Base-by-base conservation (phyloP, 2,113 vertebrate species). In the Platichthys stellatus region DNA sequence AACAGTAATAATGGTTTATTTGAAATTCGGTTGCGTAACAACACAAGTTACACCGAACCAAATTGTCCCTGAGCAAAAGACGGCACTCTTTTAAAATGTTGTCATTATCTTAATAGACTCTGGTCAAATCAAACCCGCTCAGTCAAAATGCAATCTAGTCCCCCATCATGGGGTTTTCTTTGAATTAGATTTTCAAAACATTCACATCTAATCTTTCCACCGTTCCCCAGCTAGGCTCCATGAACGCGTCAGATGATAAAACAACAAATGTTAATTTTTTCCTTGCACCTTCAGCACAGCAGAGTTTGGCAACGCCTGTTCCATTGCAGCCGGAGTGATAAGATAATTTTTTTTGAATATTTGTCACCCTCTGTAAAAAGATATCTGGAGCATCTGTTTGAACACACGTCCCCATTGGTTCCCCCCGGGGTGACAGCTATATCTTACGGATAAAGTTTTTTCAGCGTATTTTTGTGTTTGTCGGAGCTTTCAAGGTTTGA, bases 311-410 rank as follows among this genome's bases (percentile, higher is more conserved):
- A 57, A 70, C 51, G 65, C 59, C 17, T 67, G 31, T 9, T 70
- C 14, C 58, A 53, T 77, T 76, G 63, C 68, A 67, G 56, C 23
- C 3, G 14, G 63, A 0, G 0, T 70, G 70, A 67, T 82, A 78
- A 78, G 20, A 54, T 38, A 68, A 7, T 31, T 31, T 31, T 31
- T 31, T 31, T 57, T 51, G 35, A 21, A n/a, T 45, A n/a, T 63
- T 74, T 66, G 58, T n/a, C 15, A 23, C 21, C 43, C 43, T 43
- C 40, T 43, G 45, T 62, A 20, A 47, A 66, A 70, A 51, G 10
- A 74, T 76, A 83, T 85, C 72, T 63, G 28, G 24, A 67, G 74
- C 83, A 90, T 83, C 82, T 83, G 74, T 87, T 79, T 87, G 80
- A 89, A 75, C 73, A 76, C 57, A 69, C 65, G 51, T 57, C 65